Conservation (phyloP, 2,113 vertebrate genomes). For the Leptobrachium leishanense region DNA sequence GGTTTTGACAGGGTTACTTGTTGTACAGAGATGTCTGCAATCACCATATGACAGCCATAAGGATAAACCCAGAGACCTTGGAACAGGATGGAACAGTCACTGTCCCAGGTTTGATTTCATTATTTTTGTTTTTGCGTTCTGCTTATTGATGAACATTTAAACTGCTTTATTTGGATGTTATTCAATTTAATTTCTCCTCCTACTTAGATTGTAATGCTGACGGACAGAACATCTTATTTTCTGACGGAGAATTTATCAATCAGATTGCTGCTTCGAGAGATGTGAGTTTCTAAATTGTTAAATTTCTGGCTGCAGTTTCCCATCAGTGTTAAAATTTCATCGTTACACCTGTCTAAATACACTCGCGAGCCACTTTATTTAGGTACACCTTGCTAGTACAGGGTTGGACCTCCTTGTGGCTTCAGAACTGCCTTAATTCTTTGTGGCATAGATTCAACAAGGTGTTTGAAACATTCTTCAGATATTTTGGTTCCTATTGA, state of each 20-base stretch:
- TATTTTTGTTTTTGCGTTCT: no score
- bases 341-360: no score
- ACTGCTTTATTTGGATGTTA: neutral
- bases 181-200: neutral
- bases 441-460: no score
- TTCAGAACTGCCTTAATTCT: no score
- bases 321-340: neutral
- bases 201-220: constrained; percentile 86
- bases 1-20: constrained; percentile 82
- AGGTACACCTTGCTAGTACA: no score
- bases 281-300: constrained; percentile 67
- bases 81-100: constrained; percentile 90
- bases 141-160: no score
- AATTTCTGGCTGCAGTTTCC: neutral
- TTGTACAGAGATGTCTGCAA: constrained; percentile 93
- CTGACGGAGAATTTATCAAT: constrained; percentile 97
- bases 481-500: no score
- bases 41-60: constrained; percentile 89
- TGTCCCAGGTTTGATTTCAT: constrained; percentile 81
- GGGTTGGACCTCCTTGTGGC: no score
- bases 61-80: constrained; percentile 96
- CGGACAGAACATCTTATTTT: constrained; percentile 96
- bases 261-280: constrained; percentile 98
- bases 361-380: no score
- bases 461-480: no score